A percentile compares a stretch with the other conserved stretches of the same genome.
Evolutionary conservation across 2,888 invertebrate species (phyloP).

Genomic region (Cryptocephalus primarius): DNA sequence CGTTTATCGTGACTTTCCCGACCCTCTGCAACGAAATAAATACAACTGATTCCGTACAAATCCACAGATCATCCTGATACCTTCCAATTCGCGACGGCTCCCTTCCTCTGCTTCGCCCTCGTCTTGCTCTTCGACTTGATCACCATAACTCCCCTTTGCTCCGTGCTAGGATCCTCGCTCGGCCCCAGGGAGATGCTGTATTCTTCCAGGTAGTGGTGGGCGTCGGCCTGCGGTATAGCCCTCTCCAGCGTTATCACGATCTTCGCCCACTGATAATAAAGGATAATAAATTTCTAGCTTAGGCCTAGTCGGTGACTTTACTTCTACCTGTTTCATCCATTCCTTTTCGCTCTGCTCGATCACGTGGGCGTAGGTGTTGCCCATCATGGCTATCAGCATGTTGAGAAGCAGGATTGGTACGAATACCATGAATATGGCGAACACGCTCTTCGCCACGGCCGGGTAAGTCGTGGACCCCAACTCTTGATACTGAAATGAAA

Average conservation of each 20-base stretch:
- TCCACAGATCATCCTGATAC: conserved; percentile 27
- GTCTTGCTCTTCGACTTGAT: conserved; percentile 97
- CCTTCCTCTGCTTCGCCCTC: conserved; percentile 89
- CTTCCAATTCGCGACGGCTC: conserved; percentile 96
- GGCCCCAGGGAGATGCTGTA: conserved; percentile 90
- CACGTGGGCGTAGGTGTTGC: conserved; percentile 96
- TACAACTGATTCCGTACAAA: not conserved
- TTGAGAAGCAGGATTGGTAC: conserved; percentile 93
- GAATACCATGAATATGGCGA: conserved; percentile 94
- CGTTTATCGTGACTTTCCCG: conserved; percentile 77
- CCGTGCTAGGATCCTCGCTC: conserved; percentile 68
- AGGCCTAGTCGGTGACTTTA: not conserved
- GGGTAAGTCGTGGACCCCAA: conserved; percentile 84
- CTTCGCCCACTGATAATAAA: conserved; percentile 81
- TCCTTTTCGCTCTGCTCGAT: conserved; percentile 98
- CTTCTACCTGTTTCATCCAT: conserved; percentile 82
- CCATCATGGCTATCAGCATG: conserved; percentile 99
- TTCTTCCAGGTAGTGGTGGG: conserved; percentile 83
- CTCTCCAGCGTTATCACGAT: conserved; percentile 94
- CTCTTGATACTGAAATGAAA: conserved; percentile 76
- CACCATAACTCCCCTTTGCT: conserved; percentile 91
- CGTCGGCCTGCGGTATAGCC: conserved; percentile 81
- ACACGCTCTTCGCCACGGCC: conserved; percentile 88
- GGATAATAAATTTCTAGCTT: not conserved
- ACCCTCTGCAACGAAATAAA: conserved; percentile 48